Evolutionary conservation across 2,888 invertebrate species (phyloP).

Genomic region (Eupeodes latifasciatus): DNA sequence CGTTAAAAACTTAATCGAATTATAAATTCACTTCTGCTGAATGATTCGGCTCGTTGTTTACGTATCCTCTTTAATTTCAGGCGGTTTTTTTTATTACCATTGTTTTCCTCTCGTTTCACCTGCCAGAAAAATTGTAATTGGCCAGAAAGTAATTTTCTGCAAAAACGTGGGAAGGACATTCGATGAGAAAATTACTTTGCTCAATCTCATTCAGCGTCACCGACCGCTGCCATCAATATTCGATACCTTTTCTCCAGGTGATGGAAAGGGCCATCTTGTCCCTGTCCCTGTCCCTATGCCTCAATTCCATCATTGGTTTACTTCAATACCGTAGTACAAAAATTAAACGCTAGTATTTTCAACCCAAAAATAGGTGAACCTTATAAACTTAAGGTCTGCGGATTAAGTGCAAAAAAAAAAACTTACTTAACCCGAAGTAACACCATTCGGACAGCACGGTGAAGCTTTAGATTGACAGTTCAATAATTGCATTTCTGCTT

Average conservation of each 20-base stretch:
- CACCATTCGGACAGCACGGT: slow-evolving; percentile 2
- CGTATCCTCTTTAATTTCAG: slow-evolving; percentile 5
- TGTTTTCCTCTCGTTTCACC: slow-evolving; percentile 1
- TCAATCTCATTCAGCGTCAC: slow-evolving; percentile 31
- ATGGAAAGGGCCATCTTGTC: background rate
- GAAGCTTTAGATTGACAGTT: slow-evolving; percentile 55
- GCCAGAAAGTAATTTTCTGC: slow-evolving; percentile 45
- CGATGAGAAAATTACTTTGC: slow-evolving; percentile 58
- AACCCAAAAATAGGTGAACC: background rate
- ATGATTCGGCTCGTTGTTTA: background rate
- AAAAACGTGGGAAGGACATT: slow-evolving; percentile 26
- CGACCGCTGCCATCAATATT: slow-evolving; percentile 13
- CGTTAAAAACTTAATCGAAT: slow-evolving; percentile 54
- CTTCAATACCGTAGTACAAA: background rate
- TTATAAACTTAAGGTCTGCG: background rate
- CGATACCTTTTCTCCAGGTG: background rate
- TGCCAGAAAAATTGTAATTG: slow-evolving; percentile 8
- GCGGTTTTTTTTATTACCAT: background rate
- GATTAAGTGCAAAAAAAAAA: background rate
- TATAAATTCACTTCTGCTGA: slow-evolving; percentile 49
- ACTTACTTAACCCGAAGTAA: slow-evolving; percentile 15
- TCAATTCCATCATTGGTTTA: slow-evolving; percentile 7
- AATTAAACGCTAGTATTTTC: background rate
- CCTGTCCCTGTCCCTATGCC: background rate
- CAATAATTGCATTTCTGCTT: slow-evolving; percentile 62